phyloP scores from a whole-genome alignment of 2,113 vertebrate species.

The Columba livia region DNA sequence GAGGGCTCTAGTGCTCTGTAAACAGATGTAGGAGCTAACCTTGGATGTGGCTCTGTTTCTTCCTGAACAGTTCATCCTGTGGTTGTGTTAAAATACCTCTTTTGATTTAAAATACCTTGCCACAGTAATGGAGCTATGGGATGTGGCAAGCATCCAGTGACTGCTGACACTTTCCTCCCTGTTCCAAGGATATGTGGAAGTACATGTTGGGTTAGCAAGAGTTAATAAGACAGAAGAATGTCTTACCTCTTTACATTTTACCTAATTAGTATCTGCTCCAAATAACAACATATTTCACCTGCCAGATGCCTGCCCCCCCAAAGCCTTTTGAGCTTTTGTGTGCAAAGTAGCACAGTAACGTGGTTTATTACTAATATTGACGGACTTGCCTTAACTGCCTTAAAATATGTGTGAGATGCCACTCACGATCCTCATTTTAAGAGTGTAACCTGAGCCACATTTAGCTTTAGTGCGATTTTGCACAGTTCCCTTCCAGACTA shows the following conservation, averaged over 20 bases:
- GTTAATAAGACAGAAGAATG: neutral
- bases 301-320: neutral
- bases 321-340: neutral
- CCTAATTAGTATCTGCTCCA: neutral
- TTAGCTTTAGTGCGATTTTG: neutral
- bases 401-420: neutral
- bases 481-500: neutral
- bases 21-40: neutral
- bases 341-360: neutral
- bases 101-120: neutral
- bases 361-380: neutral
- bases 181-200: neutral
- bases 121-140: neutral
- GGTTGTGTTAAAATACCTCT: neutral
- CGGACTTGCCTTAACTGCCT: neutral
- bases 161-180: neutral
- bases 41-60: neutral
- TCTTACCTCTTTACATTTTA: neutral
- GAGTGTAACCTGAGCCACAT: neutral
- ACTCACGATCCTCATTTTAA: neutral
- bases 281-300: neutral
- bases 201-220: neutral
- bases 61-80: neutral
- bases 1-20: neutral
- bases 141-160: neutral